A percentile compares a stretch with the other conserved stretches of the same genome.
phyloP scores from a whole-genome alignment of 1,140 invertebrate species.

The Potamilus streckersoni region DNA sequence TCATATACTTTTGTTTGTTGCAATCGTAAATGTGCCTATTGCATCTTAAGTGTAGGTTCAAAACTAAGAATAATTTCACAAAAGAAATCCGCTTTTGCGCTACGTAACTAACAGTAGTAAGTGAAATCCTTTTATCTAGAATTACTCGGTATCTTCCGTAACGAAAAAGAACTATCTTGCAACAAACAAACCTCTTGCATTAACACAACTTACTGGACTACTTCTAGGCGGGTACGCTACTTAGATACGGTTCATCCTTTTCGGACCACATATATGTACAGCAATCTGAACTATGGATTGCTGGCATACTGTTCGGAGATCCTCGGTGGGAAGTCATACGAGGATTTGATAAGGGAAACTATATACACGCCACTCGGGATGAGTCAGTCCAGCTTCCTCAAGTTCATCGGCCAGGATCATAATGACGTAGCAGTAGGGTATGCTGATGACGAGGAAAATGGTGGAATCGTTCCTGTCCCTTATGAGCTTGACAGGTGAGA shows the following conservation, averaged over 20 bases:
- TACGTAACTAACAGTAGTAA: too few relatives aligned
- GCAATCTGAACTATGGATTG: constrained; percentile 33
- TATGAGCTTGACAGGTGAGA: constrained; percentile 32
- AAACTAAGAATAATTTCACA: too few relatives aligned
- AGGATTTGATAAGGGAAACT: constrained; percentile 21
- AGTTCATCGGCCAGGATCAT: constrained; percentile 2
- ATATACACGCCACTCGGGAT: constrained; percentile 32
- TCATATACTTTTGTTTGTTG: too few relatives aligned
- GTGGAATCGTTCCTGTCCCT: constrained; percentile 20
- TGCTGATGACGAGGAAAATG: constrained; percentile 13
- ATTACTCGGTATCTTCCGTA: too few relatives aligned
- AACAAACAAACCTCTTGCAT: neutral
- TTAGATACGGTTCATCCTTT: constrained; percentile 25
- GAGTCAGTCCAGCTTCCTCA: constrained; percentile 28
- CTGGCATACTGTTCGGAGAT: constrained; percentile 23
- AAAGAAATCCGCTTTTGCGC: too few relatives aligned
- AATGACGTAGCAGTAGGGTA: constrained; percentile 34
- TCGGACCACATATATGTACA: constrained; percentile 29
- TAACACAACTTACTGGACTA: too few relatives aligned
- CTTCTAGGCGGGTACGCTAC: constrained; percentile 29
- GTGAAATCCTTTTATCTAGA: too few relatives aligned
- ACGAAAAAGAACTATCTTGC: neutral
- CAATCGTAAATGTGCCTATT: too few relatives aligned
- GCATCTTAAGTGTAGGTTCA: too few relatives aligned
- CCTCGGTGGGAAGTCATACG: constrained; percentile 26